Evolutionary conservation across 2,888 invertebrate species (phyloP).

Genomic region (Meliscaeva auricollis): DNA sequence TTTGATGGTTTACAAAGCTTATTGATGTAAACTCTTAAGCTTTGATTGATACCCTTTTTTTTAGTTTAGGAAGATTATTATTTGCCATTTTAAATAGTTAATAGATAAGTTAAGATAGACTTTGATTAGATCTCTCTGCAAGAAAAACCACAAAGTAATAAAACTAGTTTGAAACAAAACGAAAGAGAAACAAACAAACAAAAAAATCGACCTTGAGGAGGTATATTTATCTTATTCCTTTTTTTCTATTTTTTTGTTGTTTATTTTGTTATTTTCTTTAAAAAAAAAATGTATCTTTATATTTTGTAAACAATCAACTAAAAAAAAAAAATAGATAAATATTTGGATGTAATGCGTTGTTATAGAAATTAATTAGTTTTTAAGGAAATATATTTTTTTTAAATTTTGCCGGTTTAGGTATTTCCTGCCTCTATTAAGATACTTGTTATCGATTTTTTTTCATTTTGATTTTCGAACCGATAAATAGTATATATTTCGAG

Average conservation of each 20-base stretch:
- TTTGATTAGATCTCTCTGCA: not conserved
- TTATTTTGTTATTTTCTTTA: too few relatives aligned
- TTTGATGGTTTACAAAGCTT: too few relatives aligned
- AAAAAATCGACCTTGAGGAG: constrained; percentile 38
- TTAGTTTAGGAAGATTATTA: not conserved
- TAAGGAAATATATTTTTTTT: not conserved
- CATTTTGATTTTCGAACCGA: not conserved
- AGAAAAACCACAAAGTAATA: constrained; percentile 9
- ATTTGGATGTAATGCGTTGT: not conserved
- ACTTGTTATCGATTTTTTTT: constrained; percentile 4
- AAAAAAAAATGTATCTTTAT: constrained; percentile 16
- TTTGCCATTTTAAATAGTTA: not conserved
- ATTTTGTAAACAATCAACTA: constrained; percentile 44
- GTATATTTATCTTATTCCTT: constrained; percentile 26
- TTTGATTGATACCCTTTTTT: not conserved
- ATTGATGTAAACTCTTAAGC: not conserved
- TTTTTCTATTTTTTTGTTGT: not conserved
- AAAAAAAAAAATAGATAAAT: not conserved
- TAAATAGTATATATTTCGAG: not conserved
- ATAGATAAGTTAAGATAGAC: not conserved
- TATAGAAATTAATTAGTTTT: not conserved
- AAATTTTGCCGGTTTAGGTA: not conserved
- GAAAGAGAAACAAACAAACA: not conserved
- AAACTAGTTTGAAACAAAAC: not conserved
- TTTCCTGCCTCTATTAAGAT: not conserved